A percentile compares a stretch with the other conserved stretches of the same genome.
Conservation (phyloP, 2,113 vertebrate genomes). For the Lepus europaeus region DNA sequence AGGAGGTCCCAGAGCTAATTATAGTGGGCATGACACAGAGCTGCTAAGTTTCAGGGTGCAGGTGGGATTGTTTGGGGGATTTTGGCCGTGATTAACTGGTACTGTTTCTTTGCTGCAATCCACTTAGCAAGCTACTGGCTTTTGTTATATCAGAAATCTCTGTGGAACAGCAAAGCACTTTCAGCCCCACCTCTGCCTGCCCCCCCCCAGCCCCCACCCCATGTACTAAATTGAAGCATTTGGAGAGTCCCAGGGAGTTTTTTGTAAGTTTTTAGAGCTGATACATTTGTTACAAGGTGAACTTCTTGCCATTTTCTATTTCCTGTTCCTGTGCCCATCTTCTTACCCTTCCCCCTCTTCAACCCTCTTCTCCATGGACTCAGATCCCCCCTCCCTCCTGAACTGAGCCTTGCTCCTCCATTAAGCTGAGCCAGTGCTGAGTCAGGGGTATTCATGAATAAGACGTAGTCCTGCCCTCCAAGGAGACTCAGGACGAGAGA, state of each 20-base stretch:
- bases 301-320: slow-evolving; percentile 65
- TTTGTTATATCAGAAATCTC: slow-evolving; percentile 70
- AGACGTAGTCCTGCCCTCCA: neutral
- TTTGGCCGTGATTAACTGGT: slow-evolving; percentile 70
- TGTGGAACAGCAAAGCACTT: slow-evolving; percentile 68
- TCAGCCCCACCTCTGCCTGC: slow-evolving; percentile 66
- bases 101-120: slow-evolving; percentile 61
- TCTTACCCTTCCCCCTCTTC: neutral
- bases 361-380: neutral
- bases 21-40: slow-evolving; percentile 69
- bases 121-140: slow-evolving; percentile 47
- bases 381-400: neutral
- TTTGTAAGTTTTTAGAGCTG: slow-evolving; percentile 59
- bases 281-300: slow-evolving; percentile 42
- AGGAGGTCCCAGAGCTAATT: slow-evolving; percentile 44
- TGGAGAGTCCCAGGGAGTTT: slow-evolving; percentile 84
- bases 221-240: slow-evolving; percentile 44
- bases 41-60: slow-evolving; percentile 57
- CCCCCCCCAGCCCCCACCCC: neutral
- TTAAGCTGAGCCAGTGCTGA: neutral
- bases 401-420: neutral
- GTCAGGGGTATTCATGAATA: neutral
- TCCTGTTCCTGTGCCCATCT: slow-evolving; percentile 63
- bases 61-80: slow-evolving; percentile 75
- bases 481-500: neutral